Conservation (phyloP, 2,113 vertebrate species). For the Acrocephalus kingi region DNA sequence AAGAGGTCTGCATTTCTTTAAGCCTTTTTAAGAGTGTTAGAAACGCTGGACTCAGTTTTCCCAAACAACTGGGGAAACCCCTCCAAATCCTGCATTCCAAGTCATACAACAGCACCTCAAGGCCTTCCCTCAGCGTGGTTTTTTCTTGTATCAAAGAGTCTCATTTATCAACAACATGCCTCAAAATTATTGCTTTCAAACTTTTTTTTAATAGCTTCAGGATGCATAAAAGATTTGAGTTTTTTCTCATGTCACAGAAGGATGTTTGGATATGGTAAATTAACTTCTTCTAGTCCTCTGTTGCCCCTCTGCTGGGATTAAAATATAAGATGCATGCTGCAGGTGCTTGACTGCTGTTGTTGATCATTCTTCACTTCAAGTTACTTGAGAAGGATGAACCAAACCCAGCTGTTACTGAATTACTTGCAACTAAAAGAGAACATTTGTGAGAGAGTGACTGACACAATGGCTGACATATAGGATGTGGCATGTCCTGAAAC, state of each 20-base stretch:
- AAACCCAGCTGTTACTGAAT: neutral
- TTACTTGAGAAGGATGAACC: neutral
- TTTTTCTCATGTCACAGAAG: neutral
- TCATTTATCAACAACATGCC: neutral
- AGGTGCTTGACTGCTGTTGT: neutral
- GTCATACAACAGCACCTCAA: neutral
- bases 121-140: neutral
- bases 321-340: neutral
- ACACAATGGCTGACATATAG: neutral
- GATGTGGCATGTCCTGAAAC: neutral
- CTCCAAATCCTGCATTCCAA: neutral
- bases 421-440: neutral
- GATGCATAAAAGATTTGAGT: accelerated
- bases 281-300: neutral
- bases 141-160: neutral
- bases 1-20: neutral
- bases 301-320: neutral
- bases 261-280: neutral
- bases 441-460: neutral
- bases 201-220: neutral
- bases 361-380: neutral
- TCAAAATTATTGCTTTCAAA: neutral
- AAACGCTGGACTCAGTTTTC: neutral
- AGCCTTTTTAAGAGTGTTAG: neutral
- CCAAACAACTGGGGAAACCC: neutral